Percentiles rank a stretch among this genome's conserved stretches.
These are phyloP conservation scores for Arctopsyche grandis DNA, from an alignment of 1,140 invertebrate species.

Conservation along the genomic window DNA sequence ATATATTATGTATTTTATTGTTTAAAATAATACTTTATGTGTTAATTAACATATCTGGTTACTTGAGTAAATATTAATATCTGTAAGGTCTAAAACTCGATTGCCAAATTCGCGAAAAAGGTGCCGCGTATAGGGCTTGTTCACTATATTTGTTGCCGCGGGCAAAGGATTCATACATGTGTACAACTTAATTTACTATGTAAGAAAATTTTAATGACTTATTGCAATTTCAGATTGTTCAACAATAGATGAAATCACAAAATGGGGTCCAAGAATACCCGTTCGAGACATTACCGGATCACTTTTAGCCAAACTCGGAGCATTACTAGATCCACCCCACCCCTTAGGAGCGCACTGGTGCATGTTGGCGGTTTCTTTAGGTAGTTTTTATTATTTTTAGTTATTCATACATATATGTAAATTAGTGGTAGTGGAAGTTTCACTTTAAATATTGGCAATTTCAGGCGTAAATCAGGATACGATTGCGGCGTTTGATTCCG, in stretches of 20 bases:
- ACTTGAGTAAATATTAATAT: too few species aligned
- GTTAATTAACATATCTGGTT: too few species aligned
- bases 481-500: conserved; percentile 58
- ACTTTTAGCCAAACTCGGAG: conserved; percentile 67
- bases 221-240: conserved; percentile 55
- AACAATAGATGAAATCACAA: conserved; percentile 57
- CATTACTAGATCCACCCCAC: conserved; percentile 81
- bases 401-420: background rate
- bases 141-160: too few species aligned
- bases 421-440: too few species aligned
- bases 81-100: too few species aligned
- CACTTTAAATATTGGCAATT: background rate
- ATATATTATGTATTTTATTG: too few species aligned
- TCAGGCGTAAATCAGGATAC: conserved; percentile 59
- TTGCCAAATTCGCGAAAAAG: too few species aligned
- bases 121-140: too few species aligned
- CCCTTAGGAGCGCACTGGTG: conserved; percentile 86
- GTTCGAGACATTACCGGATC: conserved; percentile 61
- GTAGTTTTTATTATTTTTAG: conserved; percentile 54
- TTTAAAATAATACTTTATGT: too few species aligned
- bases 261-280: conserved; percentile 60
- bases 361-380: conserved; percentile 79
- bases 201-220: conserved; percentile 9
- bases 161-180: too few species aligned
- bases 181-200: too few species aligned